Evolutionary conservation across 1,140 invertebrate genomes (phyloP).

Genomic region (Cyrtorhinus lividipennis): DNA sequence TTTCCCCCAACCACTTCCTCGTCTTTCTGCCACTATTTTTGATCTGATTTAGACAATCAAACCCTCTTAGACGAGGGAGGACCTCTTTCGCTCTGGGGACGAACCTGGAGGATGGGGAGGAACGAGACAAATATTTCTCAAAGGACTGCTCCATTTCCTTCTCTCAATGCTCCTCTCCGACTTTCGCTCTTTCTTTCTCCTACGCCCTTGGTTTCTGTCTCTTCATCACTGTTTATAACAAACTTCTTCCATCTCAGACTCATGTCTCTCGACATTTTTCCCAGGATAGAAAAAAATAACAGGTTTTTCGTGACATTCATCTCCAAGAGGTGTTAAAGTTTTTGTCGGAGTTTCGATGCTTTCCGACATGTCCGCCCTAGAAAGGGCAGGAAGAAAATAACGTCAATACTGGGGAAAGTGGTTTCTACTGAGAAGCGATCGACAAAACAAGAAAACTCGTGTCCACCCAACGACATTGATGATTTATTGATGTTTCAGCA

Average conservation of each 20-base stretch:
- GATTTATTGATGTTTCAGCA: too few relatives aligned
- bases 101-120: background rate
- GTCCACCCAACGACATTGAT: too few relatives aligned
- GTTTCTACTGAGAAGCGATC: too few relatives aligned
- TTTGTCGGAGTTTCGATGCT: too few relatives aligned
- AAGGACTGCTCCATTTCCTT: conserved; percentile 4
- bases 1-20: too few relatives aligned
- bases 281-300: background rate
- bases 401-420: too few relatives aligned
- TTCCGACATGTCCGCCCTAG: too few relatives aligned
- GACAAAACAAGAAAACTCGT: too few relatives aligned
- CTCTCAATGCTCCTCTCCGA: background rate
- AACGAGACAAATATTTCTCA: conserved; percentile 8
- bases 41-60: conserved; percentile 17
- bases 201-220: too few relatives aligned
- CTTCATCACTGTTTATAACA: conserved; percentile 2
- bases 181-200: background rate
- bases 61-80: conserved; percentile 15
- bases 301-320: background rate
- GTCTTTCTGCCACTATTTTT: conserved; percentile 12
- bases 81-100: background rate
- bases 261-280: background rate
- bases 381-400: too few relatives aligned
- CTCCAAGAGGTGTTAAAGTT: too few relatives aligned
- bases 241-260: background rate